phyloP scores from a whole-genome alignment of 2,888 invertebrate genomes.

The Lepidocyrtinus sp. region DNA sequence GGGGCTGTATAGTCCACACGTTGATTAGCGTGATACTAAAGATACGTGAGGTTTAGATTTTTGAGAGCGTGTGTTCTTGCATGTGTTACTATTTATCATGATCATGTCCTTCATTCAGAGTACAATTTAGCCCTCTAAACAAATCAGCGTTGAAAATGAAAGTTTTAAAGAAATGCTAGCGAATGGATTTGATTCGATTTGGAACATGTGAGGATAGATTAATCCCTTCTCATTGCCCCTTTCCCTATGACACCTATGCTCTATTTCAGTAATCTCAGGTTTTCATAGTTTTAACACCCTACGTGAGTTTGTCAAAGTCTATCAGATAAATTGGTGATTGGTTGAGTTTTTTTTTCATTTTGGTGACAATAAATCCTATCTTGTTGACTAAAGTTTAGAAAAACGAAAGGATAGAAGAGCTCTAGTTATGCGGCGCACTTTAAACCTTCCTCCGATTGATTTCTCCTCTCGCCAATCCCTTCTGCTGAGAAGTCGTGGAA shows the following conservation, averaged over 20 bases:
- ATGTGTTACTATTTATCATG: slow-evolving; percentile 14
- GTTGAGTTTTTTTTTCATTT: not conserved
- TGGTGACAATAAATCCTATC: not conserved
- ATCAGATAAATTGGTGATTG: not conserved
- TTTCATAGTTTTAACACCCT: not conserved
- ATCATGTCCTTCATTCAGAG: slow-evolving; percentile 51
- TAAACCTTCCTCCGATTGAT: too few species aligned
- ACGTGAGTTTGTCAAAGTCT: not conserved
- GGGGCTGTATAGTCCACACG: too few species aligned
- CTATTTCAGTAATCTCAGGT: slow-evolving; percentile 17
- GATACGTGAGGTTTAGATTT: too few species aligned
- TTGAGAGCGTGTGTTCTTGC: slow-evolving; percentile 19
- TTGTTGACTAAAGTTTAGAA: not conserved
- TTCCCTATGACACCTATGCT: not conserved
- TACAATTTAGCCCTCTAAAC: slow-evolving; percentile 35
- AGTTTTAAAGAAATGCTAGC: not conserved
- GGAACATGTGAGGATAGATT: too few species aligned
- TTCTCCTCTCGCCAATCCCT: too few species aligned
- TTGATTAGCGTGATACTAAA: too few species aligned
- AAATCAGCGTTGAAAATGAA: not conserved
- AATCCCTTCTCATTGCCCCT: slow-evolving; percentile 3
- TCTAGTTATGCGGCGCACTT: too few species aligned
- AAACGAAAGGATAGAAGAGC: too few species aligned
- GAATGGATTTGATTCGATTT: too few species aligned
- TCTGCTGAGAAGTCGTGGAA: too few species aligned